Conservation (phyloP, 2,797 vertebrate species). For the Mico argentatus region DNA sequence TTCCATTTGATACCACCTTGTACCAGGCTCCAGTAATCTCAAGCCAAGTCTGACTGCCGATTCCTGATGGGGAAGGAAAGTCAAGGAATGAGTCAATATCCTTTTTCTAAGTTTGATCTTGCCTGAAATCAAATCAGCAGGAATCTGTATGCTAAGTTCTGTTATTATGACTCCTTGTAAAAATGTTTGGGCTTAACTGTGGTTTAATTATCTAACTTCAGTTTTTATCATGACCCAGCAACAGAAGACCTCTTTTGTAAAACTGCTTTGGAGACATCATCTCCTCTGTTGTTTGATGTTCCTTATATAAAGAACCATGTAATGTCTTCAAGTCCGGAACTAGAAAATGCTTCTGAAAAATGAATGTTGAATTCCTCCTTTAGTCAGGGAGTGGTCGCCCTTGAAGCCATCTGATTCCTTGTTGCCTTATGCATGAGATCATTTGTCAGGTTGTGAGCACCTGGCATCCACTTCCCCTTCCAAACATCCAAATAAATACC, state of each 20-base stretch:
- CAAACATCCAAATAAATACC: background rate
- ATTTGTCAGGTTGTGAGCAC: background rate
- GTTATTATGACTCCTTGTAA: background rate
- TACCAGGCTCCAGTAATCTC: background rate
- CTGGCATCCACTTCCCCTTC: background rate
- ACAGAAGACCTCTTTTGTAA: background rate
- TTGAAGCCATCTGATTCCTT: background rate
- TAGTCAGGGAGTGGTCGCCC: background rate
- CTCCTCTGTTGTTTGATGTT: background rate
- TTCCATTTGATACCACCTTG: background rate
- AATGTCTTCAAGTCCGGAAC: background rate
- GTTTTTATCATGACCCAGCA: background rate
- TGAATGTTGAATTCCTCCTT: background rate
- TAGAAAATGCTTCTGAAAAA: background rate
- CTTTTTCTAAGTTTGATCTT: background rate
- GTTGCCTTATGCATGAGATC: background rate
- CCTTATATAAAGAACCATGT: background rate
- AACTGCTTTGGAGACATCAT: background rate
- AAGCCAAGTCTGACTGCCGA: background rate
- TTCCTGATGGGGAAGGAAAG: background rate
- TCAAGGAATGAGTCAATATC: background rate
- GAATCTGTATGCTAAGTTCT: background rate
- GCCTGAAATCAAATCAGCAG: background rate
- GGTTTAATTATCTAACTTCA: background rate
- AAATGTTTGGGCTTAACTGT: background rate